phyloP scores from a whole-genome alignment of 2,113 vertebrate species.

The Oxygymnocypris stewartii region DNA sequence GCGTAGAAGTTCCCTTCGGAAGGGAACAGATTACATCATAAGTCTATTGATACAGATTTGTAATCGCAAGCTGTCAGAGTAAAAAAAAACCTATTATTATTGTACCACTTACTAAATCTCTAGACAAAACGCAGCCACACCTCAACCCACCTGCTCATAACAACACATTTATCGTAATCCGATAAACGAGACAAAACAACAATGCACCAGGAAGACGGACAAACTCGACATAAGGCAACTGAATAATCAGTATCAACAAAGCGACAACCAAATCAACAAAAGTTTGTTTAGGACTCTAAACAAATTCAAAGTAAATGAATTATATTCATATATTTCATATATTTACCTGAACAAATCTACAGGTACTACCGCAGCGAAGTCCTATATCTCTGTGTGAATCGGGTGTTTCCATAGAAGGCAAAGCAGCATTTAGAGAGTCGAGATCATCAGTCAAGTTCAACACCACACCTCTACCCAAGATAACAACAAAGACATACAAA shows the following conservation, averaged over 20 bases:
- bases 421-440: conserved; percentile 44
- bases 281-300: not conserved
- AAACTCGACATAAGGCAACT: not conserved
- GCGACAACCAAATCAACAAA: not conserved
- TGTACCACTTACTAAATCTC: conserved; percentile 8
- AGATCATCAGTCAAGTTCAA: conserved; percentile 7
- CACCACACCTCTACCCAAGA: conserved; percentile 53
- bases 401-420: conserved; percentile 51
- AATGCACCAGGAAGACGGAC: not conserved
- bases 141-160: conserved; percentile 32
- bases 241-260: not conserved
- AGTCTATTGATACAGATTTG: not conserved
- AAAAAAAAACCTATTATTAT: not conserved
- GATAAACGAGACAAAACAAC: conserved; percentile 24
- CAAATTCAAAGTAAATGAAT: not conserved
- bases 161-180: conserved; percentile 12
- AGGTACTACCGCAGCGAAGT: not conserved
- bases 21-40: not conserved
- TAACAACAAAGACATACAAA: conserved; percentile 20
- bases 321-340: not conserved
- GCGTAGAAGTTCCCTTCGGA: no score
- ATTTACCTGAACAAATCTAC: conserved; percentile 27
- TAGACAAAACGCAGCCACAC: conserved; percentile 10
- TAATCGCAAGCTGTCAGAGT: not conserved
- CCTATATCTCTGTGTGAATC: not conserved